These are phyloP conservation scores for Psilopogon haemacephalus DNA, from an alignment of 2,113 vertebrate genomes.

Conservation along the genomic window DNA sequence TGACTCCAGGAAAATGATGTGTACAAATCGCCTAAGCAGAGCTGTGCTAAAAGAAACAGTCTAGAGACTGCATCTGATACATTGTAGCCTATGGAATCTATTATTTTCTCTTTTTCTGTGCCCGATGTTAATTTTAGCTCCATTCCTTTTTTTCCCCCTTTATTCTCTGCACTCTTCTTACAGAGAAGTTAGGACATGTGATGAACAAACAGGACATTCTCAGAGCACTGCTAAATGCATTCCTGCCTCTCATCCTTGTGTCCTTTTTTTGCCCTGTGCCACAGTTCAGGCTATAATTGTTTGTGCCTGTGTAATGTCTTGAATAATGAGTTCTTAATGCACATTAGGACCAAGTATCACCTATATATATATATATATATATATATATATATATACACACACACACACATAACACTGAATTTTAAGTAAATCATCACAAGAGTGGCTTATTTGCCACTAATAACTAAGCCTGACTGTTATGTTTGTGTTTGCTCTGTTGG, in stretches of 20 bases:
- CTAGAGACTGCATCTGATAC: not conserved
- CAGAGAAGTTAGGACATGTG: not conserved
- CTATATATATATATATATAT: too few relatives aligned
- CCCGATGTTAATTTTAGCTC: not conserved
- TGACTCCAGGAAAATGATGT: not conserved
- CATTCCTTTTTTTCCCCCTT: not conserved
- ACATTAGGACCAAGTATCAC: not conserved
- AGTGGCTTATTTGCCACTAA: not conserved
- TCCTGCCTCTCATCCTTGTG: not conserved
- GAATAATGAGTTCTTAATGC: not conserved
- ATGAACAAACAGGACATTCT: not conserved
- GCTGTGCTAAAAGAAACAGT: not conserved
- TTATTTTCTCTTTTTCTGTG: not conserved
- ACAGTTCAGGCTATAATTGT: not conserved
- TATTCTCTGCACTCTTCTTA: not conserved
- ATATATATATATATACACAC: too few relatives aligned
- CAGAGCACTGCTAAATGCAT: not conserved
- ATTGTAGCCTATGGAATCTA: fast-evolving
- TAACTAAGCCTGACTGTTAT: not conserved
- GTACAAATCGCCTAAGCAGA: not conserved
- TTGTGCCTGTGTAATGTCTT: not conserved
- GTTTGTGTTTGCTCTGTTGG: not conserved
- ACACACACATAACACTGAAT: too few relatives aligned
- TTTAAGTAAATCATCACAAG: not conserved
- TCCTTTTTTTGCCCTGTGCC: not conserved